Evolutionary conservation across 2,797 vertebrate genomes (phyloP).

Genomic region (Coregonus ussuriensis): DNA sequence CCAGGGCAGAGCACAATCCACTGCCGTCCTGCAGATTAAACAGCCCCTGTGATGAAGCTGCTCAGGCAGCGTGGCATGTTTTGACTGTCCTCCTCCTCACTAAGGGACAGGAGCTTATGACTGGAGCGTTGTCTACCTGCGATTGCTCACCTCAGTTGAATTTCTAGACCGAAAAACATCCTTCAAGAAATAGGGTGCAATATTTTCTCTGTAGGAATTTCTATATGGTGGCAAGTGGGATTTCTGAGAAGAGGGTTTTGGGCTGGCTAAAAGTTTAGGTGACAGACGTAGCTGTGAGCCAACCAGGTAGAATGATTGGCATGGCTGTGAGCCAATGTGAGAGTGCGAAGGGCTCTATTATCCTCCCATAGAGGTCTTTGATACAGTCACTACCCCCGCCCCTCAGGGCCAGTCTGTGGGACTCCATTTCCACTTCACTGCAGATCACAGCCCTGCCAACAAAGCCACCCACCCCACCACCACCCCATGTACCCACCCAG

Average conservation of each 20-base stretch:
- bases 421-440: conserved; percentile 15
- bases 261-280: not conserved
- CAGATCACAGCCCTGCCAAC: conserved; percentile 44
- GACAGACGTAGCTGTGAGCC: conserved; percentile 20
- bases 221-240: too few relatives aligned
- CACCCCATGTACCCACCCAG: conserved; percentile 13
- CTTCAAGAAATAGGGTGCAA: too few relatives aligned
- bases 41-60: not conserved
- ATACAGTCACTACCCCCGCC: not conserved
- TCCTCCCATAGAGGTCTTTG: conserved; percentile 14
- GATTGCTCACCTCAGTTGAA: not conserved
- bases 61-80: not conserved
- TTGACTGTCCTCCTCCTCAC: too few relatives aligned
- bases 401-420: not conserved
- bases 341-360: not conserved
- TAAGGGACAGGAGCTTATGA: too few relatives aligned
- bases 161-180: too few relatives aligned
- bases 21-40: not conserved
- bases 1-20: not conserved
- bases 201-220: too few relatives aligned
- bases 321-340: not conserved
- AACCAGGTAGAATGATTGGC: conserved; percentile 1
- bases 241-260: too few relatives aligned
- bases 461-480: conserved; percentile 21
- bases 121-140: too few relatives aligned